These are phyloP conservation scores for Drosophila nannoptera DNA, from an alignment of 1,140 invertebrate species.

Conservation along the genomic window DNA sequence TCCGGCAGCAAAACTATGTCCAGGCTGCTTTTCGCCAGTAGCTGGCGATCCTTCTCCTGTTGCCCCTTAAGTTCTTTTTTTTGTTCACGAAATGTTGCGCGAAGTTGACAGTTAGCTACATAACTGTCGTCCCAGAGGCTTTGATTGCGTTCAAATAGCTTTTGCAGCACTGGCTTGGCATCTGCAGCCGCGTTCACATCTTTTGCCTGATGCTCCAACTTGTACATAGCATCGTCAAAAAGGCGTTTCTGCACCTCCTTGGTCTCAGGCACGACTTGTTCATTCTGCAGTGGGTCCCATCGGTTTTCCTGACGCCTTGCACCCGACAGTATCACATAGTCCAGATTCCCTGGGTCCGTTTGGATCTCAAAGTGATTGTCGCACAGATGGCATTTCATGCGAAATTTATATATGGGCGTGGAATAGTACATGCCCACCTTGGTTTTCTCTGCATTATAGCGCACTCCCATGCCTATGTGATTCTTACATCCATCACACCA, in stretches of 20 bases:
- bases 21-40: conserved; percentile 89
- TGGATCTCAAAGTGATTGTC: conserved; percentile 99
- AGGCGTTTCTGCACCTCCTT: conserved; percentile 92
- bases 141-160: conserved; percentile 88
- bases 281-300: conserved; percentile 98
- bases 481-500: conserved; percentile 99
- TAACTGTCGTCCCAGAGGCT: conserved; percentile 93
- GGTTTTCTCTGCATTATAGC: conserved; percentile 99
- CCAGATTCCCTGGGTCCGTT: conserved; percentile 98
- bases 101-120: conserved; percentile 89
- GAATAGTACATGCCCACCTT: conserved; percentile 99
- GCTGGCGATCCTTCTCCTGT: conserved; percentile 84
- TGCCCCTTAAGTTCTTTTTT: conserved; percentile 87
- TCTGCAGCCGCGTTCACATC: conserved; percentile 87
- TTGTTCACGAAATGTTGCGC: conserved; percentile 89
- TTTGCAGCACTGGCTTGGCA: conserved; percentile 85
- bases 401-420: conserved; percentile 98
- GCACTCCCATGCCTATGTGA: conserved; percentile 96
- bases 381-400: conserved; percentile 99
- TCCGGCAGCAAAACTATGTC: conserved; percentile 89
- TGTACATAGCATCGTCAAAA: conserved; percentile 97
- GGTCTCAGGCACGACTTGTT: conserved; percentile 94
- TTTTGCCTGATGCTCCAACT: conserved; percentile 92
- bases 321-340: conserved; percentile 97
- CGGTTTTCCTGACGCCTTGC: conserved; percentile 97